Conservation (phyloP, 2,113 vertebrate species). For the Microcebus murinus region DNA sequence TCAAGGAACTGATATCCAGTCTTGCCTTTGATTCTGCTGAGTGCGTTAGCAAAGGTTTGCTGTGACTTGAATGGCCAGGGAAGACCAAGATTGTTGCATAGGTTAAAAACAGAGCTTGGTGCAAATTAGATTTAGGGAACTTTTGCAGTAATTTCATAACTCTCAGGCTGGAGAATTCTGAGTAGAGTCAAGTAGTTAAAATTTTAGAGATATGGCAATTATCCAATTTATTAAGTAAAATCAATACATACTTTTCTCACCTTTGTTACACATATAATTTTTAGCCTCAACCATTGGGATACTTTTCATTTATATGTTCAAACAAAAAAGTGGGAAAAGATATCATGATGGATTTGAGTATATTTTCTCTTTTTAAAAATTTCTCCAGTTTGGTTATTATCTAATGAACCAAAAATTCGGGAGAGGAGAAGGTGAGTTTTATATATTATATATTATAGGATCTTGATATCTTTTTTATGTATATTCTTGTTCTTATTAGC, state of each 20-base stretch:
- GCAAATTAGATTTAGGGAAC: not conserved
- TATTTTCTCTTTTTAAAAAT: not conserved
- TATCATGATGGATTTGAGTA: not conserved
- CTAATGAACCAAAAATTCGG: not conserved
- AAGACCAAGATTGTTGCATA: not conserved
- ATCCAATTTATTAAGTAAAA: conserved; percentile 18
- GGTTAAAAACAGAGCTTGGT: not conserved
- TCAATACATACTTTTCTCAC: not conserved
- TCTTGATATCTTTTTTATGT: not conserved
- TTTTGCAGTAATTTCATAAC: not conserved
- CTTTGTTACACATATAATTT: not conserved
- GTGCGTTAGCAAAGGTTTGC: not conserved
- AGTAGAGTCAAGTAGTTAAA: not conserved
- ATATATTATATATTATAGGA: not conserved
- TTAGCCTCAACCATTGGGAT: not conserved
- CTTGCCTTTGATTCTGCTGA: not conserved
- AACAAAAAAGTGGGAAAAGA: not conserved
- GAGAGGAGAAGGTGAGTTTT: not conserved
- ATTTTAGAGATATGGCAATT: not conserved
- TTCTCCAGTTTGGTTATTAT: not conserved
- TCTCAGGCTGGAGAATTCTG: not conserved
- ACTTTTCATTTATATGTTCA: not conserved
- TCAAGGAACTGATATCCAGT: not conserved
- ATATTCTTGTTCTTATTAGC: not conserved
- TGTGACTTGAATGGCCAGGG: not conserved